These are phyloP conservation scores for Aphidius colemani DNA, from an alignment of 2,888 invertebrate species.

Conservation along the genomic window DNA sequence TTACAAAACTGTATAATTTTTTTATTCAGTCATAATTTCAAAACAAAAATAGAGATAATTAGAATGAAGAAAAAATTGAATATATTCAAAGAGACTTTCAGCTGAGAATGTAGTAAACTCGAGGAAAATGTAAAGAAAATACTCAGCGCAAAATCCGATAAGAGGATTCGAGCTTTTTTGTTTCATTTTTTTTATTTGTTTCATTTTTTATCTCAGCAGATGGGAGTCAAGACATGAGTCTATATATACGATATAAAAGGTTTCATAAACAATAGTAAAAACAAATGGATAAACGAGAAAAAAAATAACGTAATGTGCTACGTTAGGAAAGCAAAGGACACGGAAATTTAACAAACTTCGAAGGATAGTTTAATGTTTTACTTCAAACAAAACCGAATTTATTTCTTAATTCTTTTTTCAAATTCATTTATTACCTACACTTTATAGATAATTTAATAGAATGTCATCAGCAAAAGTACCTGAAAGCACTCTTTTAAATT, in stretches of 20 bases:
- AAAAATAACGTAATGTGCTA: neutral
- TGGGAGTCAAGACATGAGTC: constrained; percentile 31
- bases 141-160: constrained; percentile 29
- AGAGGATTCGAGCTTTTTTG: constrained; percentile 22
- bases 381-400: no score
- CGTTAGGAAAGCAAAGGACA: no score
- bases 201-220: constrained; percentile 22
- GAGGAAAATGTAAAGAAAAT: constrained; percentile 24
- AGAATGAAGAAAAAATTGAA: neutral
- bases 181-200: constrained; percentile 11
- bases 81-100: constrained; percentile 17
- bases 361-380: no score
- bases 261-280: constrained; percentile 32
- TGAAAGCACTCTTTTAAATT: no score
- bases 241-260: constrained; percentile 36
- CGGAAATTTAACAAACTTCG: no score
- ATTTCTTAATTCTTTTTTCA: no score
- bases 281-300: constrained; percentile 25
- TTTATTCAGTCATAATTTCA: no score
- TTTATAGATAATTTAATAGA: no score
- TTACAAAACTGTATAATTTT: no score
- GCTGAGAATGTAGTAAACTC: constrained; percentile 16
- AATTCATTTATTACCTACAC: no score
- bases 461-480: no score
- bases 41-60: no score